A percentile compares a stretch with the other conserved stretches of the same genome.
Evolutionary conservation across 2,888 invertebrate genomes (phyloP).

Genomic region (Drosophila paucipuncta): DNA sequence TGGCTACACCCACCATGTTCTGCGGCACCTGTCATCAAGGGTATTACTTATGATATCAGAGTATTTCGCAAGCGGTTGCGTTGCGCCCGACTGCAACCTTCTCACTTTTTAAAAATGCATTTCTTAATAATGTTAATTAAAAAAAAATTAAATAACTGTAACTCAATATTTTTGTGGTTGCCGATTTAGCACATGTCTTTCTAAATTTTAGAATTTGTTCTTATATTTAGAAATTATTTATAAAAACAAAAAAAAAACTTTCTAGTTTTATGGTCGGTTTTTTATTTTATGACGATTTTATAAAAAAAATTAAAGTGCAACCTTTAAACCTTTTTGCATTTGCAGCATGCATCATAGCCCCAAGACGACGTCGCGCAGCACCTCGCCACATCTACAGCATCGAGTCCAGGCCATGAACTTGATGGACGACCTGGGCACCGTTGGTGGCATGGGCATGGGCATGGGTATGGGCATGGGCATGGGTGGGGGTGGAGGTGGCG

Average conservation of each 20-base stretch:
- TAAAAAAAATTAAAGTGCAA: not conserved
- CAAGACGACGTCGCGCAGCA: slow-evolving; percentile 85
- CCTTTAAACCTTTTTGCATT: not conserved
- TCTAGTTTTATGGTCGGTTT: not conserved
- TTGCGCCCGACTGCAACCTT: not conserved
- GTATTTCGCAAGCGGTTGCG: not conserved
- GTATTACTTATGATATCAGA: not conserved
- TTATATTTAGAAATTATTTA: not conserved
- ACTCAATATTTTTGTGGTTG: not conserved
- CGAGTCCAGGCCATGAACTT: slow-evolving; percentile 85
- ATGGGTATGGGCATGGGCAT: slow-evolving; percentile 14
- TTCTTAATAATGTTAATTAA: too few relatives aligned
- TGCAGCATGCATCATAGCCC: slow-evolving; percentile 85
- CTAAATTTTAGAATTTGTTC: not conserved
- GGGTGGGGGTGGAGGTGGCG: slow-evolving; percentile 48
- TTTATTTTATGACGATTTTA: not conserved
- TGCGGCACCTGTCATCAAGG: not conserved
- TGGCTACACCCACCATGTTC: not conserved
- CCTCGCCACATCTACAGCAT: slow-evolving; percentile 85
- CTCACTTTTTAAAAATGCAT: too few relatives aligned
- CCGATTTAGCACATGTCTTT: not conserved
- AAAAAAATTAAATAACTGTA: too few relatives aligned
- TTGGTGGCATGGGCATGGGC: slow-evolving; percentile 46
- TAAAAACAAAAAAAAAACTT: not conserved
- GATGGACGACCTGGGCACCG: slow-evolving; percentile 82